Base-by-base conservation (phyloP, 2,888 invertebrate genomes). In the Sarcophaga carnaria region DNA sequence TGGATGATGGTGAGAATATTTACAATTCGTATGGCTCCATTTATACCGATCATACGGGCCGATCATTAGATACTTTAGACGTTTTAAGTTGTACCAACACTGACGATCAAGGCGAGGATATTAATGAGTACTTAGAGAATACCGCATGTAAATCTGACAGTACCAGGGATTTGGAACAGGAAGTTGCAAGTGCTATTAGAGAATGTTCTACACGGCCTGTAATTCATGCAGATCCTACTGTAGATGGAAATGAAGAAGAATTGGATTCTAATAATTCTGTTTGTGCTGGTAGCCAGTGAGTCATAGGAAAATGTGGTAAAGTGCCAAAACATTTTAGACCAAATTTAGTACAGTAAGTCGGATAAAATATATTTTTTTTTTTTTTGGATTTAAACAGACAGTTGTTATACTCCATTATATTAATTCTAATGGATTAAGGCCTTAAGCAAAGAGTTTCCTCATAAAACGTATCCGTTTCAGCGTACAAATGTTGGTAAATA, bases 1-100 rank as follows among this genome's bases (percentile, higher is more conserved):
- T 92, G 25, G 91, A 91, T 11, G 27, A 62, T 2, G 88, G 89
- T 76, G 89, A 37, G 37, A 37, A 89, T 59, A 86, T 89, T 4
- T 92, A 91, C 80, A 90, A 90, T n/a, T 92, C 92, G 2, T 91
- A 90, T 70, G 91, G 91, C 22, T 91, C 91, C 0, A 75, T 92
- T 25, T 88, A 89, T 37, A 91, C 91, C 0, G 91, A 92, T 77
- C 90, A 88, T 17, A 92, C 91, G 0, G 91, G 91, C 1, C 89
- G 90, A 25, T 92, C 92, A 60, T 80, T 92, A 20, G 92, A 92
- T 27, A 92, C 92, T 5, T 91, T 92, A 27, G 91, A 91, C 72
- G 70, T 87, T 37, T 74, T 87, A 4, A 90, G 91, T 12, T 90
- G 90, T 62, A 90, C 89, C 49, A 88, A 90, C 0, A 66, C 91